Percentiles rank a stretch among this genome's conserved stretches.
Evolutionary conservation across 2,113 vertebrate genomes (phyloP).

Genomic region (Mandrillus leucophaeus): DNA sequence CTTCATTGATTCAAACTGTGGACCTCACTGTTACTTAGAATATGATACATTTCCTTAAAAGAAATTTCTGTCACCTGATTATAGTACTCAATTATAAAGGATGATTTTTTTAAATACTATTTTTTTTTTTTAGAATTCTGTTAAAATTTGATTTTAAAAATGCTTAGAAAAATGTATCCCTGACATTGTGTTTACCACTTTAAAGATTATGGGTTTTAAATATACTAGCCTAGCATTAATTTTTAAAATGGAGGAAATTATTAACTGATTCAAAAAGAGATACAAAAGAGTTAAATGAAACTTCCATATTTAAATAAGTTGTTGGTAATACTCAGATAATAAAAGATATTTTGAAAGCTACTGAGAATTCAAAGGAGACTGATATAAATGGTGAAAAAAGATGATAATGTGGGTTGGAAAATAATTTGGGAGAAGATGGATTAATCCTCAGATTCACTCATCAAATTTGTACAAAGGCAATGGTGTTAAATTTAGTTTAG

Average conservation of each 20-base stretch:
- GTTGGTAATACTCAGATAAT: neutral
- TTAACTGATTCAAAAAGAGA: neutral
- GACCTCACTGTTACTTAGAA: neutral
- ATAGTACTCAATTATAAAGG: neutral
- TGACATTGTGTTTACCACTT: neutral
- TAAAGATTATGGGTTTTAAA: neutral
- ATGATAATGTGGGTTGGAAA: constrained; percentile 44
- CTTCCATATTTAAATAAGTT: constrained; percentile 28
- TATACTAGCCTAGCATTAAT: neutral
- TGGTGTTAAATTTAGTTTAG: constrained; percentile 40
- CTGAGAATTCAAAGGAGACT: constrained; percentile 45
- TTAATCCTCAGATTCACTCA: constrained; percentile 44
- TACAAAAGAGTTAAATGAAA: neutral
- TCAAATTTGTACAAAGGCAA: constrained; percentile 52
- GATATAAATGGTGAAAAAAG: constrained; percentile 24
- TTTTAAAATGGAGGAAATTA: neutral
- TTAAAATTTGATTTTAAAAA: constrained; percentile 24
- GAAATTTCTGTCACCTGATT: neutral
- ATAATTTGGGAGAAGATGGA: constrained; percentile 35
- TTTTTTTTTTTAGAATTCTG: constrained; percentile 20
- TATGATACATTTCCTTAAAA: neutral
- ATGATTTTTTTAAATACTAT: neutral
- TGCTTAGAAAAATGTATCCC: neutral
- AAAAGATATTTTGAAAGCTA: constrained; percentile 19
- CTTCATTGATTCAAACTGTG: constrained; percentile 21